Evolutionary conservation across 2,797 vertebrate species (phyloP), one percentile per base, ranked within the genome.

Genomic region (Emydoidea blandingii): DNA sequence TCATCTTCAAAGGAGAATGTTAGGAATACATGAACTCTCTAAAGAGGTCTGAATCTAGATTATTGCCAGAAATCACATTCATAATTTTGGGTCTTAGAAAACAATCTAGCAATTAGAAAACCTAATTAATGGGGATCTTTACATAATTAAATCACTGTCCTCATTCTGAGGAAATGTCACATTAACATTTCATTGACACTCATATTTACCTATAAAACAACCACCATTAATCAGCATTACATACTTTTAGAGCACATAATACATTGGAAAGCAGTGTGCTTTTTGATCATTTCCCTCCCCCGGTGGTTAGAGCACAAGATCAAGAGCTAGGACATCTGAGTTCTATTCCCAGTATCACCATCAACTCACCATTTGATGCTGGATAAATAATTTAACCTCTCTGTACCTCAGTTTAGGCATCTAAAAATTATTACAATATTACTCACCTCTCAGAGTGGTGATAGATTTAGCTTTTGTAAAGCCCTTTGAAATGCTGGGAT

Each of bases 151-250:
- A 91, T 97, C 94, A 97, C 89, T 94, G 94, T 72, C 95, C 86
- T 95, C 86, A 92, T 81, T 79, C 87, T 93, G 86, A 91, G 76
- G 53, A 97, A 97, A 97, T 97, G 96, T 95, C 96, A 95, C 93
- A 96, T 96, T 97, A 96, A 37, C 95, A 96, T 97, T 94, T 97
- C 89, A 85, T 86, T 95, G 88, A 50, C 85, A 95, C 96, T 97
- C 57, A 1, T 91, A 12, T 95, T 95, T 94, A 90, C 91, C 90
- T 79, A 85, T 79, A 89, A 95, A 86, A 34, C 37, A 80, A 84
- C 8, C 59, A 87, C 74, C n/a, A 88, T 34, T 52, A 72, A 86
- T 74, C 19, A 18, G 86, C 3, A 79, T 82, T 0, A 5, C 59
- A 41, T 29, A 12, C 1, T 0, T 7, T 15, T 52, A 88, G 6